Evolutionary conservation across 1,140 invertebrate species (phyloP), one percentile per base, ranked within the genome.

Genomic region (Bombus soroeensis): DNA sequence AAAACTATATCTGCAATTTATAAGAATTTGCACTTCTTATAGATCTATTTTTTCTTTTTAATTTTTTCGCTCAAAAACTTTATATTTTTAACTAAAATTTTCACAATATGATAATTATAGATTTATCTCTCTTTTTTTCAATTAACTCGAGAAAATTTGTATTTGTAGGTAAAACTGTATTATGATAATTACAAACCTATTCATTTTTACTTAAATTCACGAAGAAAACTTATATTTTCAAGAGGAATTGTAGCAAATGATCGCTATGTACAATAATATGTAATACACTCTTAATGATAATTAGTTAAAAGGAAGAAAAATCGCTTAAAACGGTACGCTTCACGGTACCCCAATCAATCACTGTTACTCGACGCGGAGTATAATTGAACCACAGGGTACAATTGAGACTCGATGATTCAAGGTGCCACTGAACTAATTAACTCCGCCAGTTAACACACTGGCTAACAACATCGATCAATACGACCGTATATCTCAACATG

Each of bases 321-420:
- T 25, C 32, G 34, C 6, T 39, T 53, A 43, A 13, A 83, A 66
- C 2, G 5, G 6, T 34, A 22, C 22, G n/a, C 43, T 53, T 57
- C 6, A 15, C 28, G 22, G 3, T 13, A 22, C 22, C 43, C 32
- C 59, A 22, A 83, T 76, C 72, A n/a, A 43, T 76, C 72, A 76
- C 25, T n/a, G 72, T 64, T 47, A n/a, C 10, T 43, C 43, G 72
- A 22, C 25, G 59, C 22, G 13, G 41, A 8, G 43, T 53, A 34
- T 79, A 78, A 79, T 84, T 71, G 82, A 78, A 84, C 43, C 47
- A 18, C 53, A 41, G 75, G 57, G 25, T 57, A 79, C 66, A 71
- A 84, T 79, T 57, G 75, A 79, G 78, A 53, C 82, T 77, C 62
- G 34, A 34, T 71, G 66, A 79, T 79, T 84, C 82, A 84, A 78